These are phyloP conservation scores for Caenorhabditis angaria DNA, from an alignment of 2,888 invertebrate genomes.

Conservation along the genomic window DNA sequence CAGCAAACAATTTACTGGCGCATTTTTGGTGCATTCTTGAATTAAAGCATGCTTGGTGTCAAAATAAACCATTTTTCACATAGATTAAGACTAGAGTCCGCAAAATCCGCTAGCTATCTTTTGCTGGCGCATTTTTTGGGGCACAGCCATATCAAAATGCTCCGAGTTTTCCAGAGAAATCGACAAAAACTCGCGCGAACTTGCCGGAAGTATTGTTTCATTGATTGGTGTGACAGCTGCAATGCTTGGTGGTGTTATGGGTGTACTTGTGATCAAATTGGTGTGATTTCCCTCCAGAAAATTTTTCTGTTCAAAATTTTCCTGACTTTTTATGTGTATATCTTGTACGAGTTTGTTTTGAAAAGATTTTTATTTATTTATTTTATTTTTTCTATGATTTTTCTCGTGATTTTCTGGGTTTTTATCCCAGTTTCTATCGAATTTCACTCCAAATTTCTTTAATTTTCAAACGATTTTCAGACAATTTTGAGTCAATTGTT, in stretches of 20 bases:
- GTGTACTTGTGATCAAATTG: constrained; percentile 41
- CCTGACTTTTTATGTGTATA: constrained; percentile 7
- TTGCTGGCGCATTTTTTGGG: not conserved
- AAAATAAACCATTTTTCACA: constrained; percentile 8
- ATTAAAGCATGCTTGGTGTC: not conserved
- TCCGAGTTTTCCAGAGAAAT: constrained; percentile 29
- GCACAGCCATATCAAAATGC: no score
- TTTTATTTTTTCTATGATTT: not conserved
- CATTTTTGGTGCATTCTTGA: not conserved
- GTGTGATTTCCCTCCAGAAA: constrained; percentile 15
- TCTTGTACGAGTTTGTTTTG: constrained; percentile 3
- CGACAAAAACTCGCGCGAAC: constrained; percentile 28
- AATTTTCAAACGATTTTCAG: constrained; percentile 10
- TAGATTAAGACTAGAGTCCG: not conserved
- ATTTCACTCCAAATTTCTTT: not conserved
- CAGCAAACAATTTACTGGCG: not conserved
- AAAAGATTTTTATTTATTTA: constrained; percentile 4
- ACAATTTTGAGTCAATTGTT: constrained; percentile 20
- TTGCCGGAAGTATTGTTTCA: constrained; percentile 43
- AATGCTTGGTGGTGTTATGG: constrained; percentile 41
- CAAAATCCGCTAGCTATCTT: not conserved
- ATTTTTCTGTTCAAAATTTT: constrained; percentile 12
- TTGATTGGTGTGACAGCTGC: constrained; percentile 46
- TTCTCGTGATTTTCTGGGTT: not conserved
- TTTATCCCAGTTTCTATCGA: not conserved